phyloP scores from a whole-genome alignment of 2,797 vertebrate species.

The Falco biarmicus region DNA sequence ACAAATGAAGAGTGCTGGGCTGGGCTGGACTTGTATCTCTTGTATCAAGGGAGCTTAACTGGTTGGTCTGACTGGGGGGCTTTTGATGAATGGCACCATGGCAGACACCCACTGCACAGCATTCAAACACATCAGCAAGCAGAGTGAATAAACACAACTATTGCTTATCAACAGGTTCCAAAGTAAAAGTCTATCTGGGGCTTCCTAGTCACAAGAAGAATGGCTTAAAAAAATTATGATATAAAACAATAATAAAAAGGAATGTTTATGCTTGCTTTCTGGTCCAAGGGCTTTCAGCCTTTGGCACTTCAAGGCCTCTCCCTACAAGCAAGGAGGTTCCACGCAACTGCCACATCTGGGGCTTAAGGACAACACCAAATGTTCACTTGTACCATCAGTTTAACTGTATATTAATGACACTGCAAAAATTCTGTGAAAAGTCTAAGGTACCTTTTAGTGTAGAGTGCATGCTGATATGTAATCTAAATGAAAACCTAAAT shows the following conservation, averaged over 20 bases:
- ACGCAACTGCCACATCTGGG: not conserved
- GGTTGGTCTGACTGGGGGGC: not conserved
- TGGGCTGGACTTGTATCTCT: not conserved
- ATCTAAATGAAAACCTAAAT: not conserved
- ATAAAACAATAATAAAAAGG: not conserved
- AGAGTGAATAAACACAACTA: not conserved
- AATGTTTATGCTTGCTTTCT: not conserved
- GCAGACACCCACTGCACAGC: accelerated
- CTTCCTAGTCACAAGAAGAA: not conserved
- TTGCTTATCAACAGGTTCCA: not conserved
- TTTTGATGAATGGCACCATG: accelerated
- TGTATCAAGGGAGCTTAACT: not conserved
- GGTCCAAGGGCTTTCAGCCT: accelerated
- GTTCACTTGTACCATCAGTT: not conserved
- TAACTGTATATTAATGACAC: not conserved
- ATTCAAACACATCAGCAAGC: not conserved
- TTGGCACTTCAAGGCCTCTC: not conserved
- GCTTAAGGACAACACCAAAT: not conserved
- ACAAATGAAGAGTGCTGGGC: not conserved
- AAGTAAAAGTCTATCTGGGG: not conserved
- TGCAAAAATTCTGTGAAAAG: not conserved
- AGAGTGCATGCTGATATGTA: not conserved
- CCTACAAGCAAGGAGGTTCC: not conserved
- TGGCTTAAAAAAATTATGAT: not conserved
- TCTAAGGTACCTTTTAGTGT: not conserved